phyloP scores from a whole-genome alignment of 2,888 invertebrate species.

The Andrena bicolor region DNA sequence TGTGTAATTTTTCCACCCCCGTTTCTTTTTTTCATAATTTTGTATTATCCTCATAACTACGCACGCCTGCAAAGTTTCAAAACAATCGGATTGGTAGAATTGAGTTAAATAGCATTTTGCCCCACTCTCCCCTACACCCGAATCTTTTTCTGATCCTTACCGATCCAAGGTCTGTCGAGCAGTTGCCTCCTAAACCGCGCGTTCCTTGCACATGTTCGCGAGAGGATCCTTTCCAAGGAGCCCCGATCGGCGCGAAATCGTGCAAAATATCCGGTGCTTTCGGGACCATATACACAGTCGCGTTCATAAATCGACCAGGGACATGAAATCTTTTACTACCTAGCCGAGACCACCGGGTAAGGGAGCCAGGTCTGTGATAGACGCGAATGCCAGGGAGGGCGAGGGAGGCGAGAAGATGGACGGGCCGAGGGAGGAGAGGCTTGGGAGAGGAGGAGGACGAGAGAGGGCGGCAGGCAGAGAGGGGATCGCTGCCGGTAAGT shows the following conservation, averaged over 20 bases:
- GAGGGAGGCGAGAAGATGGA: slow-evolving; percentile 28
- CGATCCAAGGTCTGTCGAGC: neutral
- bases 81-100: too few species aligned
- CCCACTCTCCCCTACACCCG: neutral
- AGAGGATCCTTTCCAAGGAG: neutral
- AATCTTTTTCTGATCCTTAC: neutral
- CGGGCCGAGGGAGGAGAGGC: neutral
- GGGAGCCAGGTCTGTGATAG: slow-evolving; percentile 28
- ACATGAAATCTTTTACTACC: neutral
- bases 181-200: neutral
- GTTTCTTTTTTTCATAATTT: too few species aligned
- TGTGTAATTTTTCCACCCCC: too few species aligned
- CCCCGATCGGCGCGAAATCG: neutral
- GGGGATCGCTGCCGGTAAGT: slow-evolving; percentile 53
- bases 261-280: neutral
- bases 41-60: too few species aligned
- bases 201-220: neutral
- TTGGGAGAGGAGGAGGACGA: slow-evolving; percentile 21
- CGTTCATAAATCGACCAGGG: slow-evolving; percentile 14
- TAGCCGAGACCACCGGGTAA: slow-evolving; percentile 17
- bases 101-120: too few species aligned
- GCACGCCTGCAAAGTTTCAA: too few species aligned
- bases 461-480: neutral
- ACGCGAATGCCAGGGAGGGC: slow-evolving; percentile 17
- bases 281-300: neutral